Base-by-base conservation (phyloP, 2,797 vertebrate genomes). In the Danionella dracula region DNA sequence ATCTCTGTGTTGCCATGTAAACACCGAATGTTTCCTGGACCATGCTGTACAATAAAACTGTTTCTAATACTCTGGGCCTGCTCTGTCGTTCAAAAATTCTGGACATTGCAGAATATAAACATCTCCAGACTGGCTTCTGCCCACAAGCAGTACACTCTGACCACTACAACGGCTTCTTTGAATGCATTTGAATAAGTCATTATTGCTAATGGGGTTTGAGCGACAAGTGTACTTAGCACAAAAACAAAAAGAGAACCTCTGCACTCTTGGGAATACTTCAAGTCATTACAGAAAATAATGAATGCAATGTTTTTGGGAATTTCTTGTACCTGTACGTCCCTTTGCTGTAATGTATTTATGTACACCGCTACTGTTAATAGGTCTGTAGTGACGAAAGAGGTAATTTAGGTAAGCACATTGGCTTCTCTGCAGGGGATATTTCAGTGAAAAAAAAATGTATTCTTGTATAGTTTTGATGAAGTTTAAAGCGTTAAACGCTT, bases 1-100 rank as follows among this genome's bases (percentile, higher is more conserved):
- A 93, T 90, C 85, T 84, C 84, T 20, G 1, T 95, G 89, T 98
- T 96, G 90, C 84, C 80, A 76, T 78, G 81, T 91, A 84, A 90
- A 87, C 85, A 87, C 78, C 82, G 80, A 82, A 81, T 88, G 86
- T 90, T 88, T 90, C 86, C 85, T 87, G 81, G 76, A 87, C 84
- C 86, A 64, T 78, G 73, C 75, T 76, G 76, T 77, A 77, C 78
- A 82, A 86, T 83, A 81, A 85, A 90, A 88, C 87, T 74, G 87
- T 84, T 86, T 87, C 84, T 79, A 77, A 81, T 27, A 76, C 83
- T 87, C 78, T 85, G 71, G 23, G 81, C 82, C 81, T 72, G 65
- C 48, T 79, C 71, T 59, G 41, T 27, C 23, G 6, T 27, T 6
- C 6, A 3, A 75, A 83, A 74, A 37, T 34, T 17, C 54, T 56